Base-by-base conservation (phyloP, 2,797 vertebrate genomes). In the Anas acuta region DNA sequence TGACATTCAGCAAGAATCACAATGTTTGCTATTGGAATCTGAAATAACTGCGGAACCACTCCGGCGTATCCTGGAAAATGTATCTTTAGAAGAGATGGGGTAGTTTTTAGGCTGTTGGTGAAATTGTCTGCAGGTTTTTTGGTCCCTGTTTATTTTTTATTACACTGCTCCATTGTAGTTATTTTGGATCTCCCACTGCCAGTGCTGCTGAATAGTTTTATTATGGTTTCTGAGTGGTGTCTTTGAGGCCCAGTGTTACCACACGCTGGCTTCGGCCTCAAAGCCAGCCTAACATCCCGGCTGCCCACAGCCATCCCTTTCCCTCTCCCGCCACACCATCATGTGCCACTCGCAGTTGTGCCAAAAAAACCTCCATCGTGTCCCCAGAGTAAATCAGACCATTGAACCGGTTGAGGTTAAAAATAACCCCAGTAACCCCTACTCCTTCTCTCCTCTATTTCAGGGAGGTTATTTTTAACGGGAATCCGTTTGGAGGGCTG, bases 381-480 rank as follows among this genome's bases (percentile, higher is more conserved):
- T 96, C 66, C 77, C 86, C 13, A 10, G 61, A 6, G 19, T 93
- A 66, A 96, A 94, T 92, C 89, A 93, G 73, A 58, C 73, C 70
- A 90, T 93, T 93, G 92, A 95, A 56, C 61, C 5, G 10, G 9
- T 62, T 62, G 66, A 4, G 65, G 35, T 41, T 91, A 93, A 96
- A 96, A 96, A 96, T 96, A 96, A 83, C 73, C 49, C 79, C 11
- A n/a, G 70, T 87, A 94, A 78, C 85, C 79, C 89, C 91, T 83
- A 65, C 87, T 91, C 87, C 84, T 90, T 70, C 90, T 72, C 82
- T 41, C 65, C 51, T 83, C 92, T 96, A 94, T 95, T 94, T 81
- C 77, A 73, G 72, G 81, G 82, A 77, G 61, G 58, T 83, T 96
- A 95, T 95, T 96, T 96, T 96, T 94, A 92, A 82, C 79, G 43